Percentiles rank a stretch among this genome's conserved stretches.
phyloP scores from a whole-genome alignment of 2,113 vertebrate genomes.

The Upupa epops region DNA sequence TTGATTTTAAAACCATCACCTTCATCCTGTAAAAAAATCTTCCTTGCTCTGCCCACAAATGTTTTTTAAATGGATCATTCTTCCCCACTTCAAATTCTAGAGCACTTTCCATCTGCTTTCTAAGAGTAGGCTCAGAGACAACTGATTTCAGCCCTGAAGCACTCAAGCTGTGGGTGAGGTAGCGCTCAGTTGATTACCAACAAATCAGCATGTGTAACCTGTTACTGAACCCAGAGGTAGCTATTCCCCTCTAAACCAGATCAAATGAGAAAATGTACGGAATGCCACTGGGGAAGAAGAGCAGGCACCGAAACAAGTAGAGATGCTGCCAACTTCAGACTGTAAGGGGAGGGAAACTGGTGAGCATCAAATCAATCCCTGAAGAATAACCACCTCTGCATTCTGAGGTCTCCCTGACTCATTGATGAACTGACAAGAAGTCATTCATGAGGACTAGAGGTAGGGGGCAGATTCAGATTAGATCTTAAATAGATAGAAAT shows the following conservation, averaged over 20 bases:
- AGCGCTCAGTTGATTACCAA: neutral
- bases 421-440: neutral
- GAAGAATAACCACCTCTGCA: neutral
- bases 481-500: too few species aligned
- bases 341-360: neutral
- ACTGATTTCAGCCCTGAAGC: neutral
- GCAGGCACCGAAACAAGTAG: neutral
- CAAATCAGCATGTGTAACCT: neutral
- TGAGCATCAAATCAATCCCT: neutral
- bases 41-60: neutral
- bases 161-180: neutral
- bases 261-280: neutral
- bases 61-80: neutral
- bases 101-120: neutral
- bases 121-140: neutral
- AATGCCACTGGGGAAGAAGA: neutral
- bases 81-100: neutral
- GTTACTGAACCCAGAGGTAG: accelerated
- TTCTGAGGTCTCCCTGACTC: neutral
- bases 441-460: neutral
- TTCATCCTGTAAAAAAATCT: neutral
- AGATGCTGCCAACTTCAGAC: neutral
- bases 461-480: too few species aligned
- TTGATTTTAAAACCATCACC: too few species aligned
- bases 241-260: neutral